These are phyloP conservation scores for Erpornis zantholeuca DNA, from an alignment of 2,113 vertebrate species.

Conservation along the genomic window DNA sequence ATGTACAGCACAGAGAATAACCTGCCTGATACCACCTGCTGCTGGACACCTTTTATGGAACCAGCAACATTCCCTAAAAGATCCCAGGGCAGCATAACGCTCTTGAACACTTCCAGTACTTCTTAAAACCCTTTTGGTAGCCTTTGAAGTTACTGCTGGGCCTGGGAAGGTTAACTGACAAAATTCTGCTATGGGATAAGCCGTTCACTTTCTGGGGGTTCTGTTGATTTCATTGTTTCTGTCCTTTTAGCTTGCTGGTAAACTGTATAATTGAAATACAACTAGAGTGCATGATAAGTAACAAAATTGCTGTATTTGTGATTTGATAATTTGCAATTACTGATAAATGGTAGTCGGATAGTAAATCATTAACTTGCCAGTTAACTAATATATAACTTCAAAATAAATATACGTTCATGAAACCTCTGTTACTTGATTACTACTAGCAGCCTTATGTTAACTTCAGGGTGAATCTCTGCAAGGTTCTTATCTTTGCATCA, in stretches of 20 bases:
- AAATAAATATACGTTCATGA: neutral
- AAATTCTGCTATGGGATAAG: neutral
- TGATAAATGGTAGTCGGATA: neutral
- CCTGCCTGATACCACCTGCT: neutral
- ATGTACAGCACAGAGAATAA: neutral
- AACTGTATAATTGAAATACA: neutral
- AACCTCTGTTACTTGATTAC: neutral
- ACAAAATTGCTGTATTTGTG: neutral
- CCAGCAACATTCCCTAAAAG: neutral
- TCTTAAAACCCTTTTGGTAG: neutral
- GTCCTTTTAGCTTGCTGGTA: neutral
- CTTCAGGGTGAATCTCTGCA: neutral
- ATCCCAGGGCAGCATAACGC: rapidly evolving
- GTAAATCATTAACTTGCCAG: neutral
- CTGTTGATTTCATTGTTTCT: neutral
- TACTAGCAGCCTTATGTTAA: neutral
- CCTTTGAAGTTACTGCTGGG: neutral
- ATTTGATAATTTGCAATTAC: neutral
- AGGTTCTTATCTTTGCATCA: neutral
- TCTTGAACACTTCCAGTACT: neutral
- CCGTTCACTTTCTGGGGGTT: neutral
- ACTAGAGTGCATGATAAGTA: neutral
- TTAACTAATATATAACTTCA: neutral
- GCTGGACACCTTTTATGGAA: neutral
- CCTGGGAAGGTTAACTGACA: neutral